Conservation (phyloP, 2,113 vertebrate species). For the Picathartes gymnocephalus region DNA sequence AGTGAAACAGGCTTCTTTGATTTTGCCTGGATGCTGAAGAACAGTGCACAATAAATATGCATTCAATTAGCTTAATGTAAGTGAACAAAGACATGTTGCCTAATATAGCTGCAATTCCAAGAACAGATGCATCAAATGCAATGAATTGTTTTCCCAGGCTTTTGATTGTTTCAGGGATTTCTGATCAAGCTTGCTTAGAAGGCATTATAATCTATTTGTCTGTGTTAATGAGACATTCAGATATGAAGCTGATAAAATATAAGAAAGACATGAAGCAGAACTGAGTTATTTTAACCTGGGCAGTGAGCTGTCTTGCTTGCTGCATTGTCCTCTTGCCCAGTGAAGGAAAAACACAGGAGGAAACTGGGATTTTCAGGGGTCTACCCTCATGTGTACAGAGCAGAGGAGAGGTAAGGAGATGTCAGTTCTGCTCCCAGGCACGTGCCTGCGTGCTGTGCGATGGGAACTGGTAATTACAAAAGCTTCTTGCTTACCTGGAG, state of each 20-base stretch:
- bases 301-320: not conserved
- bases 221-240: not conserved
- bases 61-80: constrained; percentile 31
- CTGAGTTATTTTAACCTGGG: not conserved
- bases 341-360: not conserved
- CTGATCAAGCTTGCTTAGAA: constrained; percentile 14
- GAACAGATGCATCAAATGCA: not conserved
- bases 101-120: constrained; percentile 14
- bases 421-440: not conserved
- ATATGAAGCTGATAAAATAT: not conserved
- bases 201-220: not conserved
- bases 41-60: constrained; percentile 16
- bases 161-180: not conserved
- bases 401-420: not conserved
- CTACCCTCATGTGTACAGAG: not conserved
- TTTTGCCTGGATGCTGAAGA: constrained; percentile 18
- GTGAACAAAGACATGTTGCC: not conserved
- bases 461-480: not conserved
- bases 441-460: rapidly evolving
- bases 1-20: not conserved
- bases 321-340: not conserved
- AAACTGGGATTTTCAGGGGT: not conserved
- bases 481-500: not conserved
- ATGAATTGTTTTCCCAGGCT: not conserved
- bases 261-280: not conserved